Evolutionary conservation across 2,113 vertebrate genomes (phyloP), one percentile per base, ranked within the genome.

Genomic region (Regulus satrapa): DNA sequence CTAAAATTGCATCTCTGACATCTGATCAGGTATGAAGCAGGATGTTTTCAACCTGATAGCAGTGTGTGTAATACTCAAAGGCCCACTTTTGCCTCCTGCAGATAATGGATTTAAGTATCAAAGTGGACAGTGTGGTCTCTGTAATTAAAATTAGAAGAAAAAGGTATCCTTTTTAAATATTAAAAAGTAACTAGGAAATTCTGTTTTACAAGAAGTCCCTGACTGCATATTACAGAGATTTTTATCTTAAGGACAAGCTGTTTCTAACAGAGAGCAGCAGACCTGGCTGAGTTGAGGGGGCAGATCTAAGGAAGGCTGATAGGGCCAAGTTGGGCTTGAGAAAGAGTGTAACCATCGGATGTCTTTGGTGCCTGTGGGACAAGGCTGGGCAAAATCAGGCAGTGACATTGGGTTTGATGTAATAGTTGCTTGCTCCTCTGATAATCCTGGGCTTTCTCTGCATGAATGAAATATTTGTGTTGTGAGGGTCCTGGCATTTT

Each of bases 1-100:
- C 14, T 76, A 75, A 87, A 94, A 89, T 31, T 71, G 14, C 34
- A 25, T 67, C 59, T 91, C 56, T 83, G 72, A 56, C 72, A 86
- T 29, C 31, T 77, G 64, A 80, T 80, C 59, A 86, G 46, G 56
- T 87, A 21, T 25, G 45, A 91, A 88, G 67, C 10, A 86, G 41
- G 25, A 61, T 48, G 72, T 97, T 95, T 93, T 93, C 89, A 40
- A 41, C 82, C 89, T 87, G 77, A 43, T 19, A 91, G 49, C 34
- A 64, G 49, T 52, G 41, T 74, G 12, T 31, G 13, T 54, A 89
- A 85, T 88, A 67, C 54, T 88, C 71, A 38, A 88, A 91, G 29
- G 21, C 80, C 25, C 69, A 14, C 29, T 45, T 69, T 85, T 80
- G 36, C 68, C 21, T 80, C 46, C 51, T 51, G 31, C 18, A 46